phyloP scores from a whole-genome alignment of 2,888 invertebrate species.

The Polylopha cassiicola region DNA sequence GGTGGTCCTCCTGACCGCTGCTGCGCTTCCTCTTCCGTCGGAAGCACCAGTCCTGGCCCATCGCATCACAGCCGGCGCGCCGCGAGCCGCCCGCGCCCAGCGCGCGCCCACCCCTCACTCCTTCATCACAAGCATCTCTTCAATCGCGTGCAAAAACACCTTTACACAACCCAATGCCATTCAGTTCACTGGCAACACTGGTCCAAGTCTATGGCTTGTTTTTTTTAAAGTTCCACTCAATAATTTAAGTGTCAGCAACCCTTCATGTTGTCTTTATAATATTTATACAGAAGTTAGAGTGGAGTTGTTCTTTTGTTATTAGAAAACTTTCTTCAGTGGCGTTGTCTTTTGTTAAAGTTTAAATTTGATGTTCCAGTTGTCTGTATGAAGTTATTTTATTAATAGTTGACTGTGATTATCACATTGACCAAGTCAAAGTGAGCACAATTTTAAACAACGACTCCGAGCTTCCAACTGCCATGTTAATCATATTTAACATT shows the following conservation, averaged over 20 bases:
- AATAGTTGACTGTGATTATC: too few relatives aligned
- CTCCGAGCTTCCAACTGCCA: too few relatives aligned
- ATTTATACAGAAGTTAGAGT: slow-evolving; percentile 20
- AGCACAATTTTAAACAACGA: too few relatives aligned
- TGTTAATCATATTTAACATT: too few relatives aligned
- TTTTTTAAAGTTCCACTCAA: slow-evolving; percentile 12
- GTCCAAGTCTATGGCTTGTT: slow-evolving; percentile 2
- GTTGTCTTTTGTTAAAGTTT: slow-evolving; percentile 14
- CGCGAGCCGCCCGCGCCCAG: slow-evolving; percentile 75
- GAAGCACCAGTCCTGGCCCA: slow-evolving; percentile 87
- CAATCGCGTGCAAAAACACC: slow-evolving; percentile 10
- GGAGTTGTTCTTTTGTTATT: slow-evolving; percentile 18
- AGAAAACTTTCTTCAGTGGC: slow-evolving; percentile 17
- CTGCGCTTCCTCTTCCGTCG: slow-evolving; percentile 83
- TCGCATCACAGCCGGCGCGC: slow-evolving; percentile 76
- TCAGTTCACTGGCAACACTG: background rate
- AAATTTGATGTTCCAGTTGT: slow-evolving; percentile 11
- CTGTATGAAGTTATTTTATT: too few relatives aligned
- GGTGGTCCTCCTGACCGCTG: slow-evolving; percentile 80
- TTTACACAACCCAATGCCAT: too few relatives aligned
- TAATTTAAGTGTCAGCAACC: slow-evolving; percentile 16
- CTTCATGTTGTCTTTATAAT: slow-evolving; percentile 19
- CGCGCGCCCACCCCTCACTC: slow-evolving; percentile 55
- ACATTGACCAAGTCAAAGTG: too few relatives aligned
- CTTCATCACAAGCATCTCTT: slow-evolving; percentile 28